phyloP scores from a whole-genome alignment of 2,888 invertebrate genomes.

The Phytoseiulus persimilis region DNA sequence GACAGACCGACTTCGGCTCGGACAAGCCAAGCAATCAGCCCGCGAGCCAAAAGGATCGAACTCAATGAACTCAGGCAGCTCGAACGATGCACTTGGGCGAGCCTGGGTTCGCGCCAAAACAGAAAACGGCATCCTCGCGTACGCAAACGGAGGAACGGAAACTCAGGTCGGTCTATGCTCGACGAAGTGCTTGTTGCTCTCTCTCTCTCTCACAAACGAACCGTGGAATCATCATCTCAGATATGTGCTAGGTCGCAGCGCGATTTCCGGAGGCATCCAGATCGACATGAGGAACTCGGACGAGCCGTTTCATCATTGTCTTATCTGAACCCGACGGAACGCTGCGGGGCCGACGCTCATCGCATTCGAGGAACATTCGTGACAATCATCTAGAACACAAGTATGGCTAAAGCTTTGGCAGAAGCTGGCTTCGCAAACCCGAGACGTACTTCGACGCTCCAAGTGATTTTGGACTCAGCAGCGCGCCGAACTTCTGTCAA shows the following conservation, averaged over 20 bases:
- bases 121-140: neutral
- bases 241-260: neutral
- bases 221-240: neutral
- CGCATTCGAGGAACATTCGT: neutral
- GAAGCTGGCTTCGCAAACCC: neutral
- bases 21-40: neutral
- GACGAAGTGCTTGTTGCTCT: neutral
- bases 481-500: neutral
- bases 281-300: neutral
- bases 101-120: neutral
- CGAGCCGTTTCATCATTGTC: neutral
- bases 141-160: no score
- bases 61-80: neutral
- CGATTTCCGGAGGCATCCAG: neutral
- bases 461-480: neutral
- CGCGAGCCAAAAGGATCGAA: neutral
- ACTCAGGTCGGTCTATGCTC: no score
- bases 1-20: no score
- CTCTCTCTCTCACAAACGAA: neutral
- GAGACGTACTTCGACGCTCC: neutral
- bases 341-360: neutral
- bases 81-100: neutral
- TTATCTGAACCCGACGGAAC: neutral
- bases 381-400: neutral
- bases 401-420: neutral